Evolutionary conservation across 2,888 invertebrate genomes (phyloP).

Genomic region (Cordilura impudica): DNA sequence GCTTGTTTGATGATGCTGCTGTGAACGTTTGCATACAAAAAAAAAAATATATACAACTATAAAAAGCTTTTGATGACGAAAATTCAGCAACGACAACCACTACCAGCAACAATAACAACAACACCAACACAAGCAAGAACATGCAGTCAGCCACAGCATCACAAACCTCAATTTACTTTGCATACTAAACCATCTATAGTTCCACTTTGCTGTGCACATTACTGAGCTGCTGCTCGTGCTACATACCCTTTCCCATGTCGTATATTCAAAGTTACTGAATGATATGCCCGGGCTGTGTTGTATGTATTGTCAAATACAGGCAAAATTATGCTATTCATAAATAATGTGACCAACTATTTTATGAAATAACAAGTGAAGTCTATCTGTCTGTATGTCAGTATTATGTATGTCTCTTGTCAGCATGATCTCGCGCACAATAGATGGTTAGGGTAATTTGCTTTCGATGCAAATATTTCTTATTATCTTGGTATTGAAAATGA

Average conservation of each 20-base stretch:
- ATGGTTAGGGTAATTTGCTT: no score
- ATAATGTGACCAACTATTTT: conserved; percentile 27
- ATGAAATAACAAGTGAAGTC: no score
- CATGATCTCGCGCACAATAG: no score
- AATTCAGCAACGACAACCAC: conserved; percentile 18
- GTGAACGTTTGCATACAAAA: not conserved
- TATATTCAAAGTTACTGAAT: conserved; percentile 21
- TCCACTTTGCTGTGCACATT: conserved; percentile 9
- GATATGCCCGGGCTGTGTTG: conserved; percentile 7
- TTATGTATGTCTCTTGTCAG: no score
- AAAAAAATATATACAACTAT: not conserved
- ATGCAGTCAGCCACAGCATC: conserved; percentile 9
- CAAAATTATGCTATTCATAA: not conserved
- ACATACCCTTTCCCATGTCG: conserved; percentile 3
- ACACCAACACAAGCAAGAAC: not conserved
- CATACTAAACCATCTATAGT: conserved; percentile 33
- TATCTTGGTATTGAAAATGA: no score
- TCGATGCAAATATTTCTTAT: no score
- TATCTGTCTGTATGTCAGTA: no score
- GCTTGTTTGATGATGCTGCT: not conserved
- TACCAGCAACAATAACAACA: conserved; percentile 17
- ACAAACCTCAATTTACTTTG: conserved; percentile 56
- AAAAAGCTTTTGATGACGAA: not conserved
- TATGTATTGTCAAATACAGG: conserved; percentile 50
- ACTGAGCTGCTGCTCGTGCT: conserved; percentile 22